Evolutionary conservation across 2,113 vertebrate species (phyloP), one percentile per base, ranked within the genome.

Genomic region (Tretioscincus oriximinensis): DNA sequence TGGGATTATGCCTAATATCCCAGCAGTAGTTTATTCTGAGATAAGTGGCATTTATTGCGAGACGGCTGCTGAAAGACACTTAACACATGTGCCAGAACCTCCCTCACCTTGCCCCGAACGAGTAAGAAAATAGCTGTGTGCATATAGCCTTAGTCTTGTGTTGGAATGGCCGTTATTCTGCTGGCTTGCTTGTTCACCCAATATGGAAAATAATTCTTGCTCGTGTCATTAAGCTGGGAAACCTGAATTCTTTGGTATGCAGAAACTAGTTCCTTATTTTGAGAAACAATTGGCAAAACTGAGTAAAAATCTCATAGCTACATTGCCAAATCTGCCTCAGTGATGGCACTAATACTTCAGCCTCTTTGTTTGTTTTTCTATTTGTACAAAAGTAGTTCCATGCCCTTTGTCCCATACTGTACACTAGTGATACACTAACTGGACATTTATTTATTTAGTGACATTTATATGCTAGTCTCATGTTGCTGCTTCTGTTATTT

Each of bases 191-290:
- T 70, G 35, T 14, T 64, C 78, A 65, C 5, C 26, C 74, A 49
- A 65, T 81, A 85, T 77, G 85, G 80, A 84, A 87, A 88, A 77
- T 83, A 82, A 80, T 82, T 86, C 75, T 70, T 76, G 65, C 72
- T 65, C 81, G 28, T 77, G 58, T 86, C 66, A 76, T 87, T 64
- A 71, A 86, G 84, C 49, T 14, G 2, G 0, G 1, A 54, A 45
- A 49, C 14, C 84, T 72, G 51, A 26, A 4, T 75, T 85, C 22
- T 4, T 84, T 35, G 85, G 47, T 0, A 0, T 76, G 81, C 45
- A 64, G 66, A 85, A 67, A 24, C 61, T 22, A 86, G 41, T 20
- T 0, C 1, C 28, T 24, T 76, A 70, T 64, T 83, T 86, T n/a
- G 0, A 85, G 82, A 90, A 83, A 87, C 31, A 69, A 78, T 64